Evolutionary conservation across 2,888 invertebrate genomes (phyloP), one percentile per base, ranked within the genome.

Genomic region (Chaetoderma sp.): DNA sequence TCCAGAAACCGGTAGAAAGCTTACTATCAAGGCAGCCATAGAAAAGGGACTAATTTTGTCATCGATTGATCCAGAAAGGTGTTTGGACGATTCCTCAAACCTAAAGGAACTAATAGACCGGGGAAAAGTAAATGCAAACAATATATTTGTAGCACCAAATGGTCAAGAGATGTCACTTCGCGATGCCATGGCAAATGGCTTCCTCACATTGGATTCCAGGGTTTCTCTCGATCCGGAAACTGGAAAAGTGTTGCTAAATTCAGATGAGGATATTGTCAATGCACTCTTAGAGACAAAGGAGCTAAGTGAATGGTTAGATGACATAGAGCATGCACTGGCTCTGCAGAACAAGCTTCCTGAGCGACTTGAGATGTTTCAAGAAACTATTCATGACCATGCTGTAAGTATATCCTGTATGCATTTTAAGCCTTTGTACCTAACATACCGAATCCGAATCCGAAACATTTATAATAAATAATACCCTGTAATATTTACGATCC

Each of bases 11-110:
- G 92, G 92, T 16, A 90, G 87, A 63, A 86, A 86, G 49, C 84
- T 91, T 33, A 89, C 89, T 70, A 87, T 92, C 61, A 89, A 81
- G 72, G 88, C 94, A 78, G 96, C 95, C 16, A 92, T 94, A 0
- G 94, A 94, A 81, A 89, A 93, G 83, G 96, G 96, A 1, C 67
- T 82, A 23, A 72, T 85, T 47, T 71, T 72, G 4, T 75, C 83
- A 1, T 66, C 68, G n/a, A 73, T 84, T n/a, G 71, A 77, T 27
- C 74, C 78, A 1, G 79, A 78, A 28, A 69, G 71, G 23, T 79
- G 79, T 67, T 74, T 82, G 25, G 80, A 82, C 66, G 77, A 77
- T 32, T 76, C 78, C 4, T 68, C 74, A 30, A 72, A 80, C 13
- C 65, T 83, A 25, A 73, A 80, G 55, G 80, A 82, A 33, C 69